Percentiles rank a stretch among this genome's conserved stretches.
phyloP scores from a whole-genome alignment of 2,888 invertebrate genomes.

The Ophion slaviceki region DNA sequence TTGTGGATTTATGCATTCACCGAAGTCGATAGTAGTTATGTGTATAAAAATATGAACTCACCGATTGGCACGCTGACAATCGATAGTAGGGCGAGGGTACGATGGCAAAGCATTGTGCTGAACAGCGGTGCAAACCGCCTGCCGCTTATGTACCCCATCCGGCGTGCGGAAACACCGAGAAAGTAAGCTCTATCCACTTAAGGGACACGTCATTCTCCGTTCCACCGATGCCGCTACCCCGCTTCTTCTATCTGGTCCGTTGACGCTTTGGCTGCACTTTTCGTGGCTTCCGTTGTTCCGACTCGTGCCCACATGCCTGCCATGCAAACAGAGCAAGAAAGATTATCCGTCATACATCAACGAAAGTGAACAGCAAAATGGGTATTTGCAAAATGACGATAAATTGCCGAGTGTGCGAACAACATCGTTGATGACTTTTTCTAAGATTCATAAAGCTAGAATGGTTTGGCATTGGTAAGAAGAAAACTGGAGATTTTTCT shows the following conservation, averaged over 20 bases:
- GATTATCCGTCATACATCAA: neutral
- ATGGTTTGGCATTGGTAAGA: too few relatives aligned
- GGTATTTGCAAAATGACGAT: too few relatives aligned
- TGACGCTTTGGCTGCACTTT: slow-evolving; percentile 50
- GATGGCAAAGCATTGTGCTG: slow-evolving; percentile 80
- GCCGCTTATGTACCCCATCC: slow-evolving; percentile 68
- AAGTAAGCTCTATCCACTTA: slow-evolving; percentile 62
- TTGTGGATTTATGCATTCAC: slow-evolving; percentile 8
- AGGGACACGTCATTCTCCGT: slow-evolving; percentile 62
- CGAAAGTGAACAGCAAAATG: neutral
- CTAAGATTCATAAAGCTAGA: too few relatives aligned
- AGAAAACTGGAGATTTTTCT: too few relatives aligned
- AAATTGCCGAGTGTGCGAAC: too few relatives aligned
- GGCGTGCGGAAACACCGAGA: slow-evolving; percentile 70
- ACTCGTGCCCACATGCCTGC: slow-evolving; percentile 54
- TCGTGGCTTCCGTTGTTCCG: slow-evolving; percentile 38
- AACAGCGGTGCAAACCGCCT: slow-evolving; percentile 71
- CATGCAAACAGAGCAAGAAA: slow-evolving; percentile 7
- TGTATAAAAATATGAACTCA: slow-evolving; percentile 71
- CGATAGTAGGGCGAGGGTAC: slow-evolving; percentile 74
- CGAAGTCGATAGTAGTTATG: slow-evolving; percentile 6
- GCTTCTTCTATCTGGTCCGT: slow-evolving; percentile 34
- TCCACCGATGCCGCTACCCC: slow-evolving; percentile 9
- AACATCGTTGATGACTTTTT: too few relatives aligned
- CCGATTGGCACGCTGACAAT: slow-evolving; percentile 81